phyloP scores from a whole-genome alignment of 2,113 vertebrate genomes.

The Anser brachyrhynchus region DNA sequence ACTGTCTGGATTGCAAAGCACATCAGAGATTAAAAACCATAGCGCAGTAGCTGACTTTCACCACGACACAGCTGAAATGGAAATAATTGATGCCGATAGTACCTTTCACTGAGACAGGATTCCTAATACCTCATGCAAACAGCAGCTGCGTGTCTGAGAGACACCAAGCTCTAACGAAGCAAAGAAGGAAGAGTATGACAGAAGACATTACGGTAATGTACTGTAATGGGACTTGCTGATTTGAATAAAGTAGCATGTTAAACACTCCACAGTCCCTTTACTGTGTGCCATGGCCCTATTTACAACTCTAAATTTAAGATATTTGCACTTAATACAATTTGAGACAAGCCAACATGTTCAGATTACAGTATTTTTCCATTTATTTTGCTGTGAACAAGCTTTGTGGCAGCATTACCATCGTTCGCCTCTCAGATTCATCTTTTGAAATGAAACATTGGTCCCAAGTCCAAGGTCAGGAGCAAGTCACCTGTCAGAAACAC shows the following conservation, averaged over 20 bases:
- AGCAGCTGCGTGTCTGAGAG: constrained; percentile 11
- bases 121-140: not conserved
- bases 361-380: constrained; percentile 53
- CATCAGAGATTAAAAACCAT: not conserved
- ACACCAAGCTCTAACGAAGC: not conserved
- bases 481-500: not conserved
- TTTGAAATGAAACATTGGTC: not conserved
- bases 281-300: constrained; percentile 3
- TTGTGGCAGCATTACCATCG: not conserved
- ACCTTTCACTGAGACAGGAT: not conserved
- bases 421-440: not conserved
- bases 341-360: not conserved
- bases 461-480: not conserved
- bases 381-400: not conserved
- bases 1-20: not conserved
- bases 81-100: constrained; percentile 51
- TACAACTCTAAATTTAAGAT: constrained; percentile 7
- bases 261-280: not conserved
- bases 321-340: constrained; percentile 9
- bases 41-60: not conserved
- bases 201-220: constrained; percentile 43
- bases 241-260: constrained; percentile 49
- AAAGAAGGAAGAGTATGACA: constrained; percentile 14
- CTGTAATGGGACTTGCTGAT: constrained; percentile 56
- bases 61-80: constrained; percentile 16